These are phyloP conservation scores for Megalops cyprinoides DNA, from an alignment of 2,797 vertebrate species.

Conservation along the genomic window DNA sequence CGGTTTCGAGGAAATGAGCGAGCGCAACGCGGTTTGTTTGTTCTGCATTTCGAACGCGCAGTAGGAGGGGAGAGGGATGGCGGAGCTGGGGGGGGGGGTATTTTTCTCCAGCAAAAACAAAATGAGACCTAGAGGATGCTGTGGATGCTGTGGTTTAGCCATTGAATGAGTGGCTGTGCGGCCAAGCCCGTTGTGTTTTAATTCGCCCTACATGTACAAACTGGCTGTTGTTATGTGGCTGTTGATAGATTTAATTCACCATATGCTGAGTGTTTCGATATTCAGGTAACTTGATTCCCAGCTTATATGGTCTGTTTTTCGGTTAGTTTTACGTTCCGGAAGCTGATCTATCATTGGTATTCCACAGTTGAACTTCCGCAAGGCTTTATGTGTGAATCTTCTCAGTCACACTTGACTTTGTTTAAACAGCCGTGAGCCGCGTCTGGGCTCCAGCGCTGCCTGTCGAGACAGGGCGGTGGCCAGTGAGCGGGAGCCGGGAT, in stretches of 20 bases:
- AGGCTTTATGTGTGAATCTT: conserved; percentile 19
- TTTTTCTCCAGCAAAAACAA: not conserved
- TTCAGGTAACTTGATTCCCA: not conserved
- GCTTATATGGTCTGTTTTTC: not conserved
- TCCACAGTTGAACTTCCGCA: not conserved
- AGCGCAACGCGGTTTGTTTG: conserved; percentile 45
- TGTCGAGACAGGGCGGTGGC: conserved; percentile 14
- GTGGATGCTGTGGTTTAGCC: conserved; percentile 18
- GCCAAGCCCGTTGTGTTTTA: too few species aligned
- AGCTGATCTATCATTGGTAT: not conserved
- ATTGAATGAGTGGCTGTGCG: not conserved
- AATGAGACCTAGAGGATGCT: not conserved
- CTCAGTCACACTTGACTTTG: conserved; percentile 15
- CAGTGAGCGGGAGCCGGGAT: conserved; percentile 23
- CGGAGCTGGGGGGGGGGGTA: conserved; percentile 40
- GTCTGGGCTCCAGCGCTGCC: conserved; percentile 6
- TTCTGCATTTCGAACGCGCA: conserved; percentile 46
- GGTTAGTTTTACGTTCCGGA: not conserved
- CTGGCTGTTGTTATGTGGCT: too few species aligned
- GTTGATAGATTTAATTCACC: too few species aligned
- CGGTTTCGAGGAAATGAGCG: conserved; percentile 50
- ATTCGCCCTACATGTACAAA: too few species aligned
- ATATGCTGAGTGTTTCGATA: not conserved
- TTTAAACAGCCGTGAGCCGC: conserved; percentile 12
- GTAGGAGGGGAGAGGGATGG: not conserved